Conservation (phyloP, 2,113 vertebrate species). For the Rhagologus leucostigma region DNA sequence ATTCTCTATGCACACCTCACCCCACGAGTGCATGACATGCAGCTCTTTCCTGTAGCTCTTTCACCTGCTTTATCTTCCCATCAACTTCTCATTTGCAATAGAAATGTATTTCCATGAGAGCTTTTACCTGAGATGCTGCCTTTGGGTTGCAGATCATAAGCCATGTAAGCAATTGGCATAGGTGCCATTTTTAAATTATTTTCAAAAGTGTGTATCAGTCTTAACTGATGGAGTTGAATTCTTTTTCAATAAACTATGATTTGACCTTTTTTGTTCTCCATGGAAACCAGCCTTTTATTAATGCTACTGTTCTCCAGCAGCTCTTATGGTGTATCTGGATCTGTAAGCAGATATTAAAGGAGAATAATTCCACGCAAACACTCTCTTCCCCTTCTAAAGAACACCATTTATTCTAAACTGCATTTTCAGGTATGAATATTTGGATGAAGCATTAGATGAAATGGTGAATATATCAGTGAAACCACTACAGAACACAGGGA, state of each 20-base stretch:
- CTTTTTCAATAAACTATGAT: constrained; percentile 13
- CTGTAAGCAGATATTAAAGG: neutral
- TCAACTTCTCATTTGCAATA: constrained; percentile 40
- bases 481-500: too few relatives aligned
- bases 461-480: neutral
- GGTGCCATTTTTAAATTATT: neutral
- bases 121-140: constrained; percentile 50
- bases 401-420: neutral
- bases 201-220: neutral
- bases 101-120: constrained; percentile 50
- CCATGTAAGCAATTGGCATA: constrained; percentile 61
- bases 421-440: neutral
- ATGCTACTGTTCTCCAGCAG: neutral
- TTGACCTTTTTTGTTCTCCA: constrained; percentile 68
- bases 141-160: constrained; percentile 41
- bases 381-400: neutral
- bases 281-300: constrained; percentile 52
- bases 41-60: constrained; percentile 31
- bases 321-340: neutral
- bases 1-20: constrained; percentile 13
- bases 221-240: constrained; percentile 19
- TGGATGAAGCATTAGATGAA: neutral
- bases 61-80: constrained; percentile 52
- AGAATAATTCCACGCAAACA: neutral
- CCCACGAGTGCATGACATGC: constrained; percentile 38